Base-by-base conservation (phyloP, 2,888 invertebrate species). In the Epiperipatus broadwayi region DNA sequence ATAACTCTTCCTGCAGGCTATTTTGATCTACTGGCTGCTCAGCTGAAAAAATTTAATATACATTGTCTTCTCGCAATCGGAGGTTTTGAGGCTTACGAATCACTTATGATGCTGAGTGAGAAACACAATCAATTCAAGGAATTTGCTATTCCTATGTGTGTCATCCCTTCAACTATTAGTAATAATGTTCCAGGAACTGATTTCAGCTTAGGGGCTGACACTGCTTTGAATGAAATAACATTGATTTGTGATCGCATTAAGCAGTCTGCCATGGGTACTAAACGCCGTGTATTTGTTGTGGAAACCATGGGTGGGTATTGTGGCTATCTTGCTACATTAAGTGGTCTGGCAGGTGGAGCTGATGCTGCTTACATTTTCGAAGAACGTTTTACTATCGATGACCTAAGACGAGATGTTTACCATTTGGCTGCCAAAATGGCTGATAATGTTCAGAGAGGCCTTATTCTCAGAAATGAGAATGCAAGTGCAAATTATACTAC, bases 261-360 rank as follows among this genome's bases (percentile, higher is more conserved):
- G 32, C 95, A 95, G 60, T 93, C 93, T 2, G 97, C 97, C 1
- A 91, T 93, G 63, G 97, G 97, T 47, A 95, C 95, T 1, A 95
- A 95, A 59, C 73, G 93, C 5, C 73, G 97, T 47, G 91, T 93
- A 20, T 95, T 95, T 60, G 75, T 95, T n/a, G 83, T 95, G 48
- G 87, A 89, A 65, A 95, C 95, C 0, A 97, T 97, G 95, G 97
- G 97, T 35, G 97, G 95, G 5, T 93, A 77, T 62, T 95, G 95
- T 59, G 97, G 97, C 30, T 97, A 97, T 61, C 67, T 97, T 48
- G 89, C 97, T 31, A 97, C 97, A 2, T 63, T 97, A 47, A 80
- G 91, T 50, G 95, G 84, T 60, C 57, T 97, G 44, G 93, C 95
- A 3, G 91, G 93, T 37, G 97, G 97, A 19, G 91, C 97, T 0